Evolutionary conservation across 2,113 vertebrate species (phyloP), one percentile per base, ranked within the genome.

Genomic region (Leptobrachium ailaonicum): DNA sequence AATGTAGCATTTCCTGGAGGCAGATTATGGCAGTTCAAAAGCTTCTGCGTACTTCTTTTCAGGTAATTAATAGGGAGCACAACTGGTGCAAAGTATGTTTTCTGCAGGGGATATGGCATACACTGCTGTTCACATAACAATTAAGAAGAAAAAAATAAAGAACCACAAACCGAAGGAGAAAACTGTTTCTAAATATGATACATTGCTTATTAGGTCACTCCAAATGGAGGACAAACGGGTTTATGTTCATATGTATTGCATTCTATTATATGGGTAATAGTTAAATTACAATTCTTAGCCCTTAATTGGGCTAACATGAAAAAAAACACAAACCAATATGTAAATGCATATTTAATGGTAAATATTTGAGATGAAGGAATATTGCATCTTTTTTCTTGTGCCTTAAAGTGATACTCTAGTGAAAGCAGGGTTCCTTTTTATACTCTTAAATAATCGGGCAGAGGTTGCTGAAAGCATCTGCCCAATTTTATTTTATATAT

Each of bases 11-110:
- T 43, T 68, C 64, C 75, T 54, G 66, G 41, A 58, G 75, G 75
- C 64, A 5, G 6, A 5, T 4, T 77, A 50, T 60, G 41, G 3
- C n/a, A 44, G 50, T 77, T 77, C 75, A 77, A 77, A 77, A 41
- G 54, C 53, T 13, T 20, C 8, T 13, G n/a, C 6, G 2, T 47
- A 42, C 12, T 77, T 41, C 47, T 66, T 56, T 77, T 43, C 66
- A 69, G 66, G 75, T 58, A 77, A 77, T 77, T 77, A 68, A 41
- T 2, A 56, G 41, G 14, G 11, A 41, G 43, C 12, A 69, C 66
- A 69, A 77, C 2, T 58, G 53, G 8, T 44, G 40, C 47, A 7
- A 44, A 60, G 50, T 44, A n/a, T 44, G 20, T 70, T 77, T 77
- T 77, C n/a, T 3, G 41, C 42, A 58, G 66, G 53, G 64, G 41